A percentile compares a stretch with the other conserved stretches of the same genome.
Conservation (phyloP, 2,888 invertebrate genomes). For the Hetaerina titia region DNA sequence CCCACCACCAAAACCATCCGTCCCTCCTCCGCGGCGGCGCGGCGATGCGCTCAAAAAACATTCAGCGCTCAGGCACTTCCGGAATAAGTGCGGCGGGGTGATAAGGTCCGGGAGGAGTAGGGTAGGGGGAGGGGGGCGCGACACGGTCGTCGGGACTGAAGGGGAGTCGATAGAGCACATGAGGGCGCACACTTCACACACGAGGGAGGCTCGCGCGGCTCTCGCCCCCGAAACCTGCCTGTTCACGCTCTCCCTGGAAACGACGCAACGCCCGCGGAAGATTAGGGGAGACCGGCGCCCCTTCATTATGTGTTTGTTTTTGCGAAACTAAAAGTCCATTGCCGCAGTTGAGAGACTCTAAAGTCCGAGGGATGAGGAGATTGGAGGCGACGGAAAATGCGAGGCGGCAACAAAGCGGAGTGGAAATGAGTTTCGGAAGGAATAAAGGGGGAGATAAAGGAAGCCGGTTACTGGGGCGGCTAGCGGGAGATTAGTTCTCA, state of each 20-base stretch:
- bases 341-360: neutral
- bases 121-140: neutral
- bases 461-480: neutral
- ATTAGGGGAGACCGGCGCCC: neutral
- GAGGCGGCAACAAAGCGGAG: constrained; percentile 42
- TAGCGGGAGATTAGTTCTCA: neutral
- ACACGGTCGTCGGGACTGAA: neutral
- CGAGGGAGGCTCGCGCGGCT: neutral
- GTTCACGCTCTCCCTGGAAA: constrained; percentile 13
- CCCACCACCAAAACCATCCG: neutral
- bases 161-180: constrained; percentile 37
- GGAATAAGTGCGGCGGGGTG: constrained; percentile 51
- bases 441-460: neutral
- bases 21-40: neutral
- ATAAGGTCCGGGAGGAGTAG: neutral
- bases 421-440: constrained; percentile 26
- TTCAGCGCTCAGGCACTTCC: constrained; percentile 55
- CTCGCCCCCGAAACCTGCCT: neutral
- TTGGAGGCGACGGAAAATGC: neutral
- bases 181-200: neutral
- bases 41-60: neutral
- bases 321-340: constrained; percentile 43
- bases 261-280: constrained; percentile 22
- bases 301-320: constrained; percentile 22
- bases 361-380: neutral